Evolutionary conservation across 2,113 vertebrate species (phyloP).

Genomic region (Thermophis baileyi): DNA sequence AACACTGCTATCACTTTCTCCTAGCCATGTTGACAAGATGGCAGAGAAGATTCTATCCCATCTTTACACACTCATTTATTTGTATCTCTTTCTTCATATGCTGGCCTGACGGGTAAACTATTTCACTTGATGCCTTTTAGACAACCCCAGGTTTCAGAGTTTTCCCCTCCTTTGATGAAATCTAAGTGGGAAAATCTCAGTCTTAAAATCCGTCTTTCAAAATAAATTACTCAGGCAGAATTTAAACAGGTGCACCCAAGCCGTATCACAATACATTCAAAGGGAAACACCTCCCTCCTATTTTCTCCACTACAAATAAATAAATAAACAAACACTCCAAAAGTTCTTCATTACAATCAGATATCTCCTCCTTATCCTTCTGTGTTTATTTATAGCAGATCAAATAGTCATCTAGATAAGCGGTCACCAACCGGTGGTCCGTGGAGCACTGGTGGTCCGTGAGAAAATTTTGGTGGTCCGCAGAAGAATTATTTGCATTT

Average conservation of each 20-base stretch:
- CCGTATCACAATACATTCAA: constrained; percentile 46
- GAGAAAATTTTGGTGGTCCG: too few species aligned
- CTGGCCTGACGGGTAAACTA: constrained; percentile 20
- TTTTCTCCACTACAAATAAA: not conserved
- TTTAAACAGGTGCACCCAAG: constrained; percentile 43
- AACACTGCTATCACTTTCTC: not conserved
- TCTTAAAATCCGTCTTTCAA: constrained; percentile 40
- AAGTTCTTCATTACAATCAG: constrained; percentile 51
- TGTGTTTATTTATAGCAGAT: constrained; percentile 43
- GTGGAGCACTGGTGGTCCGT: too few species aligned
- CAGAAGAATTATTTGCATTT: too few species aligned
- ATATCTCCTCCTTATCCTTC: not conserved
- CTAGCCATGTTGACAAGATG: not conserved
- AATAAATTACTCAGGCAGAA: constrained; percentile 27
- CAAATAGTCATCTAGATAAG: constrained; percentile 58
- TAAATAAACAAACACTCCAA: not conserved
- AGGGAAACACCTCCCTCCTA: constrained; percentile 25
- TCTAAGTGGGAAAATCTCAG: constrained; percentile 14
- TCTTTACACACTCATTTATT: not conserved
- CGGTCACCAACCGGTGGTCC: too few species aligned
- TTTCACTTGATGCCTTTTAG: not conserved
- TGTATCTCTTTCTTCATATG: constrained; percentile 8
- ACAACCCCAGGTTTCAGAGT: rapidly evolving
- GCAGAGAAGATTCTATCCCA: not conserved
- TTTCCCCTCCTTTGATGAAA: not conserved